A percentile compares a stretch with the other conserved stretches of the same genome.
These are phyloP conservation scores for Nothoprocta perdicaria DNA, from an alignment of 2,113 vertebrate genomes.

Conservation along the genomic window DNA sequence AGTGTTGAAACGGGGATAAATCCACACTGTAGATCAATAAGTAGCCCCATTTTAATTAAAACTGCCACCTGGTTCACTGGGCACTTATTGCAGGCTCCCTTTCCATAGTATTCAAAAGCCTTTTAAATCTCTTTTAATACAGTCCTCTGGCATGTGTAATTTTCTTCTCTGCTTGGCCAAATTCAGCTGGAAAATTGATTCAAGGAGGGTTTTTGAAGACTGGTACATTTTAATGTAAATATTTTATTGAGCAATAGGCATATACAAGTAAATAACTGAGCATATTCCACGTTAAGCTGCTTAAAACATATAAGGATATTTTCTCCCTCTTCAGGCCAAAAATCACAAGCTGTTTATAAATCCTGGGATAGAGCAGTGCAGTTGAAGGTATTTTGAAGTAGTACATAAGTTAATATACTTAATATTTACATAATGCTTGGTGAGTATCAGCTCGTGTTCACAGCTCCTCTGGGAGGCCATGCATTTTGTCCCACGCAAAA, in stretches of 20 bases:
- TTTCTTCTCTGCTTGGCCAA: not conserved
- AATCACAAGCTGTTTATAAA: not conserved
- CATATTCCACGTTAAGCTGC: not conserved
- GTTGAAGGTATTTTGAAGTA: not conserved
- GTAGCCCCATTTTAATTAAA: constrained; percentile 51
- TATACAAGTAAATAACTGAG: not conserved
- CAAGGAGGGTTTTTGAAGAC: not conserved
- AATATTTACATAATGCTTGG: not conserved
- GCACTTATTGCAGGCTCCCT: not conserved
- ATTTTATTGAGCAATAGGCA: not conserved
- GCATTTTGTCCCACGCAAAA: not conserved
- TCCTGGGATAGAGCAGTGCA: not conserved
- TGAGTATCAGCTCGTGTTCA: not conserved
- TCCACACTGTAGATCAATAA: not conserved
- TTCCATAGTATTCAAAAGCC: not conserved
- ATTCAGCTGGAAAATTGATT: not conserved
- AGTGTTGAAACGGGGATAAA: not conserved
- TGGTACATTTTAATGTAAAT: not conserved
- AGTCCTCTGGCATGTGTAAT: not conserved
- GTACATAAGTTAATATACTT: not conserved
- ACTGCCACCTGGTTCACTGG: not conserved
- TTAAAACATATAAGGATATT: not conserved
- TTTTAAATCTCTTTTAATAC: constrained; percentile 43
- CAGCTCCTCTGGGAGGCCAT: not conserved
- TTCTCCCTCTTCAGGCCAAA: not conserved